phyloP scores from a whole-genome alignment of 1,140 invertebrate genomes.

The Anthonomus grandis region DNA sequence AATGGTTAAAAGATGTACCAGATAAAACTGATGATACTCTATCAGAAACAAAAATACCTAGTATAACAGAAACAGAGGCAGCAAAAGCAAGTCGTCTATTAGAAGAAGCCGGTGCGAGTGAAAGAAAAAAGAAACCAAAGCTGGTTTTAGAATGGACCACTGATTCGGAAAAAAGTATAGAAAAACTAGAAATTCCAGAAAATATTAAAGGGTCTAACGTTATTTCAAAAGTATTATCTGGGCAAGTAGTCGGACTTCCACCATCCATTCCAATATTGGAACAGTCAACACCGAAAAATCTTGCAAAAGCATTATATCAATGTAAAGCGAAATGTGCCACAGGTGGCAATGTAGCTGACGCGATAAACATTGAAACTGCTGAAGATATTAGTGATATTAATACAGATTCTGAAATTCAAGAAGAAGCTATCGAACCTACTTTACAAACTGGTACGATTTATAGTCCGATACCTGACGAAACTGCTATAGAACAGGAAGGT shows the following conservation, averaged over 20 bases:
- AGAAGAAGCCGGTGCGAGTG: not conserved
- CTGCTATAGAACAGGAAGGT: not conserved
- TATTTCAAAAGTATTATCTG: slow-evolving; percentile 14
- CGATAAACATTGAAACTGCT: slow-evolving; percentile 4
- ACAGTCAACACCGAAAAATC: slow-evolving; percentile 7
- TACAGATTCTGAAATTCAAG: slow-evolving; percentile 15
- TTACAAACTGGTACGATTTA: not conserved
- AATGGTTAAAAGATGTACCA: too few species aligned
- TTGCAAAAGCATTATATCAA: slow-evolving; percentile 13
- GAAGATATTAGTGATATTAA: slow-evolving; percentile 24
- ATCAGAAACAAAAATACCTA: not conserved
- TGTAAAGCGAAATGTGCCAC: slow-evolving; percentile 16
- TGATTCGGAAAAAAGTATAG: not conserved
- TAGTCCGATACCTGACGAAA: not conserved
- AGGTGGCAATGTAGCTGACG: not conserved
- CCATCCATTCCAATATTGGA: not conserved
- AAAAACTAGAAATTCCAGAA: not conserved
- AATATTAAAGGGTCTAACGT: slow-evolving; percentile 1
- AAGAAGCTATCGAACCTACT: slow-evolving; percentile 1
- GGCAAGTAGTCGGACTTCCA: slow-evolving; percentile 8
- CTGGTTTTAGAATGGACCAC: slow-evolving; percentile 4
- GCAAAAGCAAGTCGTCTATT: not conserved
- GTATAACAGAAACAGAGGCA: not conserved
- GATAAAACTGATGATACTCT: too few species aligned
- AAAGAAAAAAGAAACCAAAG: not conserved